Base-by-base conservation (phyloP, 2,797 vertebrate species). In the Gambusia yucatana region DNA sequence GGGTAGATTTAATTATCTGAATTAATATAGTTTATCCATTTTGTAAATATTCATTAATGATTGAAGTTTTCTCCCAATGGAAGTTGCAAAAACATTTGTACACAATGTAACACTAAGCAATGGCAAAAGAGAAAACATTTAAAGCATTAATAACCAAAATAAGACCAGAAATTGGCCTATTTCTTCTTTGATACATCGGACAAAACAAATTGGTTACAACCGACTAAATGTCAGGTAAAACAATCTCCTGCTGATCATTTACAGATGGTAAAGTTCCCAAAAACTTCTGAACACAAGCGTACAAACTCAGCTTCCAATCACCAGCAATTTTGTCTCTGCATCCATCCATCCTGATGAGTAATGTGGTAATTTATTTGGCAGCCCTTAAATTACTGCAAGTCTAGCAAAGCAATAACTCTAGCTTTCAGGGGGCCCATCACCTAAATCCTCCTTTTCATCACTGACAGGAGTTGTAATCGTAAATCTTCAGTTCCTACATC, bases 361-460 rank as follows among this genome's bases (percentile, higher is more conserved):
- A 77, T 78, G 55, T 78, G 76, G 67, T 59, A 76, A 82, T 87
- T 77, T 79, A 81, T 83, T 76, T 87, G 74, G 46, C 83, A 87
- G 77, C 80, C 78, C 75, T 70, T 63, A 28, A 16, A 71, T 80
- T 89, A 83, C 78, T 76, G n/a, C 70, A 75, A 50, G 46, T 86
- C 82, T 77, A 82, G 75, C 82, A 73, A 79, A 74, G 71, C 80
- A 79, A 83, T 75, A 78, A 72, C 72, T 78, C 55, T 47, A 65
- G 9, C 75, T 72, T 17, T 39, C 47, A 48, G 10, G 43, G 20
- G 76, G 20, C 33, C 43, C 65, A 72, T 81, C n/a, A 72, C 77
- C 59, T 77, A 81, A 81, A 77, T 67, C 65, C 77, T 77, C 73
- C 73, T 89, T 73, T 79, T 85, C 63, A 75, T 78, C 25, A 74